phyloP scores from a whole-genome alignment of 2,888 invertebrate species.

The Neoscelio sp. region DNA sequence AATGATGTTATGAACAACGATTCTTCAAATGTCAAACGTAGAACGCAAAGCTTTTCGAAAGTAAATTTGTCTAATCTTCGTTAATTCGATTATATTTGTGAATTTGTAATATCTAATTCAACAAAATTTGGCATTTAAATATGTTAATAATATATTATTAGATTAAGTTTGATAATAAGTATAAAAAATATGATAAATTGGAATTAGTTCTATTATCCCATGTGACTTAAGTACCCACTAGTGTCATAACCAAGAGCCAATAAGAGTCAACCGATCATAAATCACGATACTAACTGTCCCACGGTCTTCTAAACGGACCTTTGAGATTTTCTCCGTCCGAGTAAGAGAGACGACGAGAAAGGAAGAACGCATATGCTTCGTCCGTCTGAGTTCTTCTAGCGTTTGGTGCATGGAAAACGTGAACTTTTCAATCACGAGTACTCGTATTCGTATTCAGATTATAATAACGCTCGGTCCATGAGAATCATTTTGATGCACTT shows the following conservation, averaged over 20 bases:
- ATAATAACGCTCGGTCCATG: slow-evolving; percentile 22
- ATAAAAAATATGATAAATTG: slow-evolving; percentile 57
- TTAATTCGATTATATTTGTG: slow-evolving; percentile 50
- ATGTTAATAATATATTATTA: slow-evolving; percentile 42
- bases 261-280: slow-evolving; percentile 75
- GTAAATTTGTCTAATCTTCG: no score
- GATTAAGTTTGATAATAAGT: slow-evolving; percentile 33
- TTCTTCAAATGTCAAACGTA: background rate
- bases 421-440: slow-evolving; percentile 48
- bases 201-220: slow-evolving; percentile 57
- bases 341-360: slow-evolving; percentile 45
- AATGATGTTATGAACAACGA: no score
- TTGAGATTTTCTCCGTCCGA: slow-evolving; percentile 52
- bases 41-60: no score
- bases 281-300: slow-evolving; percentile 73
- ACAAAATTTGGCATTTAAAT: slow-evolving; percentile 53
- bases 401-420: slow-evolving; percentile 33
- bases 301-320: slow-evolving; percentile 69
- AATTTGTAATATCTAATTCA: slow-evolving; percentile 35
- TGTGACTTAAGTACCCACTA: slow-evolving; percentile 70
- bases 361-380: slow-evolving; percentile 40
- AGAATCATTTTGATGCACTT: slow-evolving; percentile 24
- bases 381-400: slow-evolving; percentile 8
- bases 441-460: slow-evolving; percentile 43
- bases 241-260: slow-evolving; percentile 77